Conservation (phyloP, 2,797 vertebrate species). For the Phoebastria nigripes region DNA sequence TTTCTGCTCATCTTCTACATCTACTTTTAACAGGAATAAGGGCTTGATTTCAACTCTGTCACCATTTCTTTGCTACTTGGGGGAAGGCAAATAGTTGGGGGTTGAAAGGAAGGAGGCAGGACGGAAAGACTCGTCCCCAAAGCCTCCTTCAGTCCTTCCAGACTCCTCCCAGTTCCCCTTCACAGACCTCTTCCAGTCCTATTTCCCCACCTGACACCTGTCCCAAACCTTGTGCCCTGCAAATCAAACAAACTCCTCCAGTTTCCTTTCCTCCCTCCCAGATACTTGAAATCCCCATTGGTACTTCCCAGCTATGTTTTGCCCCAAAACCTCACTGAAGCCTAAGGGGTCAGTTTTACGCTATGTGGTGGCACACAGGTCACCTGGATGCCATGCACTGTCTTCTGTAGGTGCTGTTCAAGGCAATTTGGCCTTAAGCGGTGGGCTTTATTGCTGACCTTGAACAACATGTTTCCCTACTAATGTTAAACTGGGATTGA, state of each 20-base stretch:
- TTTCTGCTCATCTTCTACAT: neutral
- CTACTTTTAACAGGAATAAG: neutral
- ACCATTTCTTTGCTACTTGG: neutral
- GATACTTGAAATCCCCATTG: neutral
- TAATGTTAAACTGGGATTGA: neutral
- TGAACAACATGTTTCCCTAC: neutral
- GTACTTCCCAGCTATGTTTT: neutral
- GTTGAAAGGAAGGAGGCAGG: accelerated
- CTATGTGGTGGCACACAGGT: neutral
- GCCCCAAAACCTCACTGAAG: neutral
- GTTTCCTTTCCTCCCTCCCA: neutral
- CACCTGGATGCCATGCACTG: accelerated
- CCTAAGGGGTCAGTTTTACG: neutral
- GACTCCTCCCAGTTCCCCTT: neutral
- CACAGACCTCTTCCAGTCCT: neutral
- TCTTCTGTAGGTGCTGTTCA: neutral
- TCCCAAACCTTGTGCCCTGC: neutral
- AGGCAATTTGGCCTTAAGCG: neutral
- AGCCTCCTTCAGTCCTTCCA: neutral
- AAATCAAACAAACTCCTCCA: neutral
- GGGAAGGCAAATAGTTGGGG: neutral
- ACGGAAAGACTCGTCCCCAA: neutral
- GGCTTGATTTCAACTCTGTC: neutral
- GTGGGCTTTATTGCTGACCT: neutral
- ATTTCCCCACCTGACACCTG: neutral